phyloP scores from a whole-genome alignment of 2,113 vertebrate genomes.

The Trematocara stigmaticum region DNA sequence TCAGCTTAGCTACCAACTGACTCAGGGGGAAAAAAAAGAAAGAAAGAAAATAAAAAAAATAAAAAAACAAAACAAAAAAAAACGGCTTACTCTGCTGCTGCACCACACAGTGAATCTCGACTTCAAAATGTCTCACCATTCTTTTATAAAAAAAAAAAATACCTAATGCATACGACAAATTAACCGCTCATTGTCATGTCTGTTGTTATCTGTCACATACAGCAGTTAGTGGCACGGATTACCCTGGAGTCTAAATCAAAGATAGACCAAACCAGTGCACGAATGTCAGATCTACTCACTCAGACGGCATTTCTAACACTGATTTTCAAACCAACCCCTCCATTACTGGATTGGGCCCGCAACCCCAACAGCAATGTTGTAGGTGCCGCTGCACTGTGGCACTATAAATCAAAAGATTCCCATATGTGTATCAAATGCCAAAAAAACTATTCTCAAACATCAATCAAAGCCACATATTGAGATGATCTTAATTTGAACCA shows the following conservation, averaged over 20 bases:
- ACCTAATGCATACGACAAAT: conserved; percentile 1
- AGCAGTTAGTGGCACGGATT: not conserved
- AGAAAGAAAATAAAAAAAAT: not conserved
- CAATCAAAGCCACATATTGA: conserved; percentile 73
- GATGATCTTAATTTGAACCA: conserved; percentile 71
- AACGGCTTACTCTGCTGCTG: conserved; percentile 23
- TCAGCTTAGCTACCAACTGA: conserved; percentile 67
- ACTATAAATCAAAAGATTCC: conserved; percentile 63
- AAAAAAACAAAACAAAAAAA: not conserved
- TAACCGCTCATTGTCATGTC: not conserved
- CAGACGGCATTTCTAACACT: conserved; percentile 21
- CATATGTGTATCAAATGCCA: conserved; percentile 65
- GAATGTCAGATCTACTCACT: conserved; percentile 17
- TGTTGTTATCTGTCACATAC: not conserved
- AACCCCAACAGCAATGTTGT: conserved; percentile 49
- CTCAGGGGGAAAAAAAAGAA: conserved; percentile 17
- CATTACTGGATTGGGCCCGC: conserved; percentile 50
- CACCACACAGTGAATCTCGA: not conserved
- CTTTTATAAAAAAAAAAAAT: conserved; percentile 3
- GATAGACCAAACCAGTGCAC: not conserved
- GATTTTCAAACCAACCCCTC: conserved; percentile 54
- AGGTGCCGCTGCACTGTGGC: conserved; percentile 39
- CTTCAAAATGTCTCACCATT: conserved; percentile 9
- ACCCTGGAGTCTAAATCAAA: not conserved
- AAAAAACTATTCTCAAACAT: conserved; percentile 68